Conservation (phyloP, 2,113 vertebrate genomes). For the Mixornis gularis region DNA sequence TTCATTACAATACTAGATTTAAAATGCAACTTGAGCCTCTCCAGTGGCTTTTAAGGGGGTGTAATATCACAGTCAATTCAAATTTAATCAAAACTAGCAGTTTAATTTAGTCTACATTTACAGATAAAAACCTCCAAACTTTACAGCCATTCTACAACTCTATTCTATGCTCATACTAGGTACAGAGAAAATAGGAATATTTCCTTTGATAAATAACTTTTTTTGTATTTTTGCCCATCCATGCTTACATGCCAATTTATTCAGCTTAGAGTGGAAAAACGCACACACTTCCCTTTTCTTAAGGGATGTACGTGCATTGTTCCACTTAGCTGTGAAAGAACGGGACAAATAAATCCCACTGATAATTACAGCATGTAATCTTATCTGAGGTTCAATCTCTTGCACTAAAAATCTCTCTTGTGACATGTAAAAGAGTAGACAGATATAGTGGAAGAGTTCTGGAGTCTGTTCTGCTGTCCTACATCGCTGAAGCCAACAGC, state of each 20-base stretch:
- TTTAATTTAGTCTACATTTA: conserved; percentile 73
- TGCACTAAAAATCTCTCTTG: conserved; percentile 2
- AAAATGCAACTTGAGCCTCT: conserved; percentile 67
- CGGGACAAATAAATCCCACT: conserved; percentile 6
- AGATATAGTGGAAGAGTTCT: not conserved
- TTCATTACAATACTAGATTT: conserved; percentile 72
- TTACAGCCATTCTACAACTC: conserved; percentile 24
- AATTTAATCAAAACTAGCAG: conserved; percentile 77
- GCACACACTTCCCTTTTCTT: not conserved
- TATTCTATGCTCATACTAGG: not conserved
- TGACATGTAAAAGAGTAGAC: conserved; percentile 1
- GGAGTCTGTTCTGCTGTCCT: conserved; percentile 8
- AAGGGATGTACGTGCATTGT: not conserved
- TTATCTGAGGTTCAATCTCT: conserved; percentile 28
- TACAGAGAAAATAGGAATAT: not conserved
- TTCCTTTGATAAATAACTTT: not conserved
- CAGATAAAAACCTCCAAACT: conserved; percentile 15
- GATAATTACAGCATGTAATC: conserved; percentile 15
- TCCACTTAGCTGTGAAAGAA: not conserved
- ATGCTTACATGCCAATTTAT: not conserved
- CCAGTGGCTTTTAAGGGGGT: conserved; percentile 69
- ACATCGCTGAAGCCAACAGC: not conserved
- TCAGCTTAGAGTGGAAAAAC: not conserved
- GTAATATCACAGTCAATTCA: conserved; percentile 69
- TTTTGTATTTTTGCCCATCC: conserved; percentile 11